These are phyloP conservation scores for Xylocampa areola DNA, from an alignment of 2,888 invertebrate genomes.

Conservation along the genomic window DNA sequence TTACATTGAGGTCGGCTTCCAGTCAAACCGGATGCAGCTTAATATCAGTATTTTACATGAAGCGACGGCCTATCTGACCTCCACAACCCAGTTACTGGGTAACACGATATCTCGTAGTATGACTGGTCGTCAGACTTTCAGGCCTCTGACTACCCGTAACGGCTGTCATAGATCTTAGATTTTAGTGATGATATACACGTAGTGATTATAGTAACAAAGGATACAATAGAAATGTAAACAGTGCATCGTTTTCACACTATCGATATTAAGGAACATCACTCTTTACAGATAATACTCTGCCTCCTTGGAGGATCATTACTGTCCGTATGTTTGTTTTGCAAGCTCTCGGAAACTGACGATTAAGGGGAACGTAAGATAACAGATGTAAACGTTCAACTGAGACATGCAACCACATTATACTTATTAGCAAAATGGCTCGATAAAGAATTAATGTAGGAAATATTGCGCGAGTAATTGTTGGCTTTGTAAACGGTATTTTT, in stretches of 20 bases:
- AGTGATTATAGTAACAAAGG: too few relatives aligned
- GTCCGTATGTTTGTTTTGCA: slow-evolving; percentile 78
- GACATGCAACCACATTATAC: slow-evolving; percentile 60
- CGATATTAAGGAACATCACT: slow-evolving; percentile 27
- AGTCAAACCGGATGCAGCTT: too few relatives aligned
- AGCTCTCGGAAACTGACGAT: slow-evolving; percentile 76
- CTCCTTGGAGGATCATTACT: slow-evolving; percentile 71
- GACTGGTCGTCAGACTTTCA: too few relatives aligned
- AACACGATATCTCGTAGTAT: too few relatives aligned
- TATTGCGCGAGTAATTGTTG: slow-evolving; percentile 46
- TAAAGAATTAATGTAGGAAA: slow-evolving; percentile 58
- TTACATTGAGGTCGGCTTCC: too few relatives aligned
- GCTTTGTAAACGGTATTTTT: slow-evolving; percentile 38
- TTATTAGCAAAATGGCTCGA: slow-evolving; percentile 63
- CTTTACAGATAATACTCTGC: slow-evolving; percentile 60
- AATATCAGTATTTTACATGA: too few relatives aligned
- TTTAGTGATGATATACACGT: too few relatives aligned
- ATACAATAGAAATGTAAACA: too few relatives aligned
- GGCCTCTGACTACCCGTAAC: too few relatives aligned
- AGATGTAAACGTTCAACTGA: slow-evolving; percentile 61
- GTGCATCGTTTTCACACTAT: slow-evolving; percentile 15
- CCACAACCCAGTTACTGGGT: too few relatives aligned
- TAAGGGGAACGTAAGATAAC: slow-evolving; percentile 68
- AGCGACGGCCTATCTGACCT: too few relatives aligned
- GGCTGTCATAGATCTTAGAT: too few relatives aligned